Percentiles rank a stretch among this genome's conserved stretches.
These are phyloP conservation scores for Eulemur macaco DNA, from an alignment of 2,113 vertebrate genomes.

Conservation along the genomic window DNA sequence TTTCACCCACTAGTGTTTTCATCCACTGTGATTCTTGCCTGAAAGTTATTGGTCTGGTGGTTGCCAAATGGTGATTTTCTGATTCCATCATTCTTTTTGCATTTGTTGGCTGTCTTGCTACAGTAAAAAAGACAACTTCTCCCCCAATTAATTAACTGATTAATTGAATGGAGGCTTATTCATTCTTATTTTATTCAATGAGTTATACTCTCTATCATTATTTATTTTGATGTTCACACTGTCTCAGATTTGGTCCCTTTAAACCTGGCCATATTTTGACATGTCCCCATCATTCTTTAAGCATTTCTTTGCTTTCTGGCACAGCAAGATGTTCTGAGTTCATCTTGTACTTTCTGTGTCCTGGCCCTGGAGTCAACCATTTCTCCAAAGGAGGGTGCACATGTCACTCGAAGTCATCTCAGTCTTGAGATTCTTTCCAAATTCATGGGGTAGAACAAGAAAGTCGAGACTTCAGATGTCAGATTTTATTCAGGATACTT, in stretches of 20 bases:
- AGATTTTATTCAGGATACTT: neutral
- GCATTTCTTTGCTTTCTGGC: neutral
- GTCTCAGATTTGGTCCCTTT: neutral
- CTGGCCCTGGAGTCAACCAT: neutral
- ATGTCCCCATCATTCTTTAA: neutral
- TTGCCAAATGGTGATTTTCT: neutral
- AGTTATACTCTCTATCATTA: neutral
- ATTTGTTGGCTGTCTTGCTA: neutral
- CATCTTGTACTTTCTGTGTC: neutral
- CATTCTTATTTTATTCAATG: neutral
- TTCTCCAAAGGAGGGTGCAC: neutral
- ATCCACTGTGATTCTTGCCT: neutral
- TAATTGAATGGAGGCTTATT: neutral
- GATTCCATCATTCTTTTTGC: neutral
- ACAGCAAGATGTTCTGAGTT: neutral
- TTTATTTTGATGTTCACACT: neutral
- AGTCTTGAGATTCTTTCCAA: neutral
- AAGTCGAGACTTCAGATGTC: neutral
- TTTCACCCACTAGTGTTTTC: neutral
- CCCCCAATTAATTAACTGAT: neutral
- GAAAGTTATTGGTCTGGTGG: neutral
- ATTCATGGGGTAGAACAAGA: neutral
- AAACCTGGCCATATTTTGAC: neutral
- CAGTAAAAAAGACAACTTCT: neutral
- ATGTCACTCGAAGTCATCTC: neutral